Percentiles rank a stretch among this genome's conserved stretches.
Evolutionary conservation across 2,888 invertebrate species (phyloP).

Genomic region (Ichneumoninae sp.): DNA sequence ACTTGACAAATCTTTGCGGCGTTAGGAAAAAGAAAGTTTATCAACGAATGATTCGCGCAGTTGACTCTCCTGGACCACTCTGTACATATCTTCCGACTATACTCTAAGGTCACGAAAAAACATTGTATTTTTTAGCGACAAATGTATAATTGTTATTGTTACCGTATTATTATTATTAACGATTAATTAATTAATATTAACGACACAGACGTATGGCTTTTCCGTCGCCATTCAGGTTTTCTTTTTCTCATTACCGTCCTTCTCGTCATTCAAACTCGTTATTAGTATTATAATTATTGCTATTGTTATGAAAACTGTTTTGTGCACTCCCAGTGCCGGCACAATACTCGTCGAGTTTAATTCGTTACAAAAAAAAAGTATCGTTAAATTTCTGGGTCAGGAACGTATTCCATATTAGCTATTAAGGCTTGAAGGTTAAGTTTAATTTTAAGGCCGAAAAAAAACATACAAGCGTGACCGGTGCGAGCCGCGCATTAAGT

Average conservation of each 20-base stretch:
- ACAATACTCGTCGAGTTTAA: slow-evolving; percentile 22
- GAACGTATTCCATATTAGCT: slow-evolving; percentile 65
- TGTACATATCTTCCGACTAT: slow-evolving; percentile 62
- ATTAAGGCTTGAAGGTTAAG: slow-evolving; percentile 60
- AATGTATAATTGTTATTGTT: slow-evolving; percentile 75
- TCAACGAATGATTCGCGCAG: slow-evolving; percentile 35
- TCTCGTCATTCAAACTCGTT: slow-evolving; percentile 52
- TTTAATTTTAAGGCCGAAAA: slow-evolving; percentile 43
- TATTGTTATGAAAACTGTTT: slow-evolving; percentile 26
- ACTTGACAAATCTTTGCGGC: slow-evolving; percentile 1
- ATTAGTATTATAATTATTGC: slow-evolving; percentile 35
- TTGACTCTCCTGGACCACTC: slow-evolving; percentile 58
- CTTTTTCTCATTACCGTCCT: slow-evolving; percentile 44
- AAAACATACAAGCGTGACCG: slow-evolving; percentile 24
- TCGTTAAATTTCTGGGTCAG: slow-evolving; percentile 57
- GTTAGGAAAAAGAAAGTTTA: slow-evolving; percentile 17
- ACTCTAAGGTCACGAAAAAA: slow-evolving; percentile 45
- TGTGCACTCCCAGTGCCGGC: slow-evolving; percentile 22
- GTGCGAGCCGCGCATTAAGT: slow-evolving; percentile 35
- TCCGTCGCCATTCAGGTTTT: slow-evolving; percentile 60
- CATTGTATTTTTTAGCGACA: slow-evolving; percentile 72
- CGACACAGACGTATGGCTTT: slow-evolving; percentile 49
- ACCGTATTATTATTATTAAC: slow-evolving; percentile 74
- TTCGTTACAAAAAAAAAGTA: slow-evolving; percentile 34
- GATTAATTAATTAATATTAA: slow-evolving; percentile 60